A percentile compares a stretch with the other conserved stretches of the same genome.
These are phyloP conservation scores for Schizopygopsis pylzovi DNA, from an alignment of 2,797 vertebrate species.

Conservation along the genomic window DNA sequence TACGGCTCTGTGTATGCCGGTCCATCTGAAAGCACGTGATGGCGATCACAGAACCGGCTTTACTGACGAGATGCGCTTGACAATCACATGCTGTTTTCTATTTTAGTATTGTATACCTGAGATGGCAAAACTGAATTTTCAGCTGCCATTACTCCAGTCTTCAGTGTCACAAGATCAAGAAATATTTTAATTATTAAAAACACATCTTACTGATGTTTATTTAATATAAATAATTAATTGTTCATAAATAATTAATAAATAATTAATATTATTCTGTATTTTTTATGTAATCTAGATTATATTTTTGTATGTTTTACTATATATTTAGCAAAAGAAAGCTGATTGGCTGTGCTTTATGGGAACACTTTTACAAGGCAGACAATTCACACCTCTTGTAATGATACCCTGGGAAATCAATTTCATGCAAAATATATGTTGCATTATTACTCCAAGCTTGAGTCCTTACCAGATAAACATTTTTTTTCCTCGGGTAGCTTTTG, in stretches of 20 bases:
- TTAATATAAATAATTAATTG: not conserved
- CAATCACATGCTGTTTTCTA: too few relatives aligned
- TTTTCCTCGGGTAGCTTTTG: not conserved
- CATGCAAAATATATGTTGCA: conserved; percentile 1
- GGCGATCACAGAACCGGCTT: too few relatives aligned
- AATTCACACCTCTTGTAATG: not conserved
- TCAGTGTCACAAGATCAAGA: not conserved
- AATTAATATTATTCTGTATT: not conserved
- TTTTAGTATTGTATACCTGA: not conserved
- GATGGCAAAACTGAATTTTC: not conserved
- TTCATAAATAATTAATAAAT: not conserved
- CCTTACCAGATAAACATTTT: not conserved
- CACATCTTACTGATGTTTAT: not conserved
- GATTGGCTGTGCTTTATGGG: not conserved
- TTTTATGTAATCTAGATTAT: not conserved
- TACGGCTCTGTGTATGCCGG: too few relatives aligned
- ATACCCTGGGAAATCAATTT: conserved; percentile 26
- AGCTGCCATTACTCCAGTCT: too few relatives aligned
- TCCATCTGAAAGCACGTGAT: too few relatives aligned
- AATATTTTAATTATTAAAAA: not conserved
- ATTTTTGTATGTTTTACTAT: not conserved
- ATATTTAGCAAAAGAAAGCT: not conserved
- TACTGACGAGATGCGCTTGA: too few relatives aligned
- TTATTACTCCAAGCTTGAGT: not conserved
- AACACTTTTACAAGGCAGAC: not conserved